These are phyloP conservation scores for Eremobia ochroleuca DNA, from an alignment of 2,888 invertebrate species.

Conservation along the genomic window DNA sequence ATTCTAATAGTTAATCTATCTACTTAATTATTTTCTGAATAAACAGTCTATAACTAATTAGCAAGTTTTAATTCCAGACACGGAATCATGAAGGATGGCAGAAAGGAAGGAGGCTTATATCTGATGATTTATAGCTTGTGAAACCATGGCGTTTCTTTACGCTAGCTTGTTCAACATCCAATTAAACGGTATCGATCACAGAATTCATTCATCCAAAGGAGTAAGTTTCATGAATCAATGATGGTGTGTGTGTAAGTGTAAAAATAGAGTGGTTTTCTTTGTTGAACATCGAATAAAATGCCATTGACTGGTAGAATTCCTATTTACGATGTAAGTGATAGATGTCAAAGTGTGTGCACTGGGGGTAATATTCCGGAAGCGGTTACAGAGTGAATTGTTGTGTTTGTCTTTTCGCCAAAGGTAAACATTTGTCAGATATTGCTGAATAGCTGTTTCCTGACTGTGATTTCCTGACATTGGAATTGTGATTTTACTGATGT, in stretches of 20 bases:
- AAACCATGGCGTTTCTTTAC: background rate
- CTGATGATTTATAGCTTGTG: background rate
- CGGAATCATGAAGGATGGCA: no score
- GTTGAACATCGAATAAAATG: constrained; percentile 30
- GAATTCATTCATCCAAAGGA: constrained; percentile 42
- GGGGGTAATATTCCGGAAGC: constrained; percentile 27
- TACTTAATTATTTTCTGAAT: background rate
- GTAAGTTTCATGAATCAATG: constrained; percentile 38
- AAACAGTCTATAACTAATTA: background rate
- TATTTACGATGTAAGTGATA: constrained; percentile 35
- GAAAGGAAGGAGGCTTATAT: background rate
- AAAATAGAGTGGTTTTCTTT: constrained; percentile 37
- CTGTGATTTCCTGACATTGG: constrained; percentile 6
- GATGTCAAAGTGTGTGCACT: constrained; percentile 32
- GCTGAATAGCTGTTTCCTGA: constrained; percentile 20
- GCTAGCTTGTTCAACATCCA: constrained; percentile 1
- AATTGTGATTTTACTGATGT: constrained; percentile 1
- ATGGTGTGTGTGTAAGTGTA: constrained; percentile 13
- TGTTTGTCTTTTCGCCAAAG: constrained; percentile 34
- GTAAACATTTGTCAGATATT: constrained; percentile 23
- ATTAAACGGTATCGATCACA: constrained; percentile 39
- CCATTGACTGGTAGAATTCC: constrained; percentile 24
- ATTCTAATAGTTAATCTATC: background rate
- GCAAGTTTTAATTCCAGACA: background rate
- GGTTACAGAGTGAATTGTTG: constrained; percentile 36